Evolutionary conservation across 2,888 invertebrate genomes (phyloP).

Genomic region (Polyommatus iphigenia): DNA sequence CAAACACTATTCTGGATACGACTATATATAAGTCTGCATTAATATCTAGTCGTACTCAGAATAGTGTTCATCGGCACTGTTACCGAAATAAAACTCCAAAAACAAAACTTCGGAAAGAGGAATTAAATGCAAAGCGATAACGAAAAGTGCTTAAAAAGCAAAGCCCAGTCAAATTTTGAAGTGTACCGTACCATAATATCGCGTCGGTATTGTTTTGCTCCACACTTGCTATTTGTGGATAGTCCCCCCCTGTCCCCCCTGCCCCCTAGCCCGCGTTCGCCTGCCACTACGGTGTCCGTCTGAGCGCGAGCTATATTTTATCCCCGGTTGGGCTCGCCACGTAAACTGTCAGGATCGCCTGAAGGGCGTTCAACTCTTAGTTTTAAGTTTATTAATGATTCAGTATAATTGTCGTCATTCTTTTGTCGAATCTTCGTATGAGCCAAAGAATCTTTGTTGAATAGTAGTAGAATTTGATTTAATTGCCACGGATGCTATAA

Average conservation of each 20-base stretch:
- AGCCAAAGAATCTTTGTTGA: background rate
- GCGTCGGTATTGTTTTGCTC: constrained; percentile 77
- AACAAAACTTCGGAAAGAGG: constrained; percentile 26
- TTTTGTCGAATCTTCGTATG: background rate
- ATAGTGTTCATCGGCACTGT: background rate
- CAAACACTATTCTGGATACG: background rate
- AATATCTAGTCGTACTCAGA: too few relatives aligned
- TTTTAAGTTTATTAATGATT: constrained; percentile 30
- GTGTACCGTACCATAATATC: constrained; percentile 69
- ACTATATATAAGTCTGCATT: too few relatives aligned
- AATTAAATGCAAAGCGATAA: constrained; percentile 31
- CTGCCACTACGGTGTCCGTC: constrained; percentile 67
- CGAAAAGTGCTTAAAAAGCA: constrained; percentile 36
- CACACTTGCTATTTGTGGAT: constrained; percentile 74
- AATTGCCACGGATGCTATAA: background rate
- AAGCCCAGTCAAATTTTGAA: constrained; percentile 43
- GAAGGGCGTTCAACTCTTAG: constrained; percentile 72
- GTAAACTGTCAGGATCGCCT: constrained; percentile 76
- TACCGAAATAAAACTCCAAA: background rate
- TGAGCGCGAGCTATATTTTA: constrained; percentile 78
- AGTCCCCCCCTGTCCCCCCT: constrained; percentile 45
- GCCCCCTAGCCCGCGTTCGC: constrained; percentile 46
- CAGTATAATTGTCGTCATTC: constrained; percentile 6
- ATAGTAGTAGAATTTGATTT: background rate
- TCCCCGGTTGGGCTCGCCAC: constrained; percentile 72